Evolutionary conservation across 2,888 invertebrate species (phyloP).

Genomic region (Lycia hirtaria): DNA sequence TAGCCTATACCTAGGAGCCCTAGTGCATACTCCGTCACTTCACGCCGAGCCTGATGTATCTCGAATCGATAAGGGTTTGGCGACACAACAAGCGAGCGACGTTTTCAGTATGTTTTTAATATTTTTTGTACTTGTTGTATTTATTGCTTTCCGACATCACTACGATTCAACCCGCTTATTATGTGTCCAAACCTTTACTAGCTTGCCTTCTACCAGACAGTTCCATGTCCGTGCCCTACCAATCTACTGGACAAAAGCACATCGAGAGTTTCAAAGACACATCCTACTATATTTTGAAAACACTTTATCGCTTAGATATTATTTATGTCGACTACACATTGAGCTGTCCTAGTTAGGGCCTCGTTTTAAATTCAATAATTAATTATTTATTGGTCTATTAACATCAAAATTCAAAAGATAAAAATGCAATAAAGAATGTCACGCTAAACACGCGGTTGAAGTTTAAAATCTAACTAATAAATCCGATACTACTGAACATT

Average conservation of each 20-base stretch:
- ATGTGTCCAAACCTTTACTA: conserved; percentile 23
- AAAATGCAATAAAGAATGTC: conserved; percentile 69
- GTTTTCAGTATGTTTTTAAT: neutral
- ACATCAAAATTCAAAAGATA: conserved; percentile 58
- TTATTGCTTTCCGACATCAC: neutral
- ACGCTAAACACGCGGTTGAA: conserved; percentile 52
- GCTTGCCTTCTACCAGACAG: conserved; percentile 37
- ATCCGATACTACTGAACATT: conserved; percentile 59
- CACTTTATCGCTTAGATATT: conserved; percentile 62
- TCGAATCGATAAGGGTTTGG: conserved; percentile 30
- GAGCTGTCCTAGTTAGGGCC: conserved; percentile 81
- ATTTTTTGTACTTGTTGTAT: neutral
- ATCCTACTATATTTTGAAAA: conserved; percentile 78
- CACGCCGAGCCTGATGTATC: conserved; percentile 46
- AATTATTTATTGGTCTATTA: conserved; percentile 53
- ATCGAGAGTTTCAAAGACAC: conserved; percentile 82
- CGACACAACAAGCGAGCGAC: conserved; percentile 11
- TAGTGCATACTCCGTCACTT: conserved; percentile 65
- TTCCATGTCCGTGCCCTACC: conserved; percentile 52
- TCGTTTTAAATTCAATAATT: conserved; percentile 51
- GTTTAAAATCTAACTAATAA: conserved; percentile 70
- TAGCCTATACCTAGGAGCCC: conserved; percentile 78
- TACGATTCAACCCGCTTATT: neutral
- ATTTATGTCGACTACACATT: conserved; percentile 75
- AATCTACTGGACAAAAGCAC: conserved; percentile 82